Evolutionary conservation across 2,113 vertebrate genomes (phyloP).

Genomic region (Junco hyemalis): DNA sequence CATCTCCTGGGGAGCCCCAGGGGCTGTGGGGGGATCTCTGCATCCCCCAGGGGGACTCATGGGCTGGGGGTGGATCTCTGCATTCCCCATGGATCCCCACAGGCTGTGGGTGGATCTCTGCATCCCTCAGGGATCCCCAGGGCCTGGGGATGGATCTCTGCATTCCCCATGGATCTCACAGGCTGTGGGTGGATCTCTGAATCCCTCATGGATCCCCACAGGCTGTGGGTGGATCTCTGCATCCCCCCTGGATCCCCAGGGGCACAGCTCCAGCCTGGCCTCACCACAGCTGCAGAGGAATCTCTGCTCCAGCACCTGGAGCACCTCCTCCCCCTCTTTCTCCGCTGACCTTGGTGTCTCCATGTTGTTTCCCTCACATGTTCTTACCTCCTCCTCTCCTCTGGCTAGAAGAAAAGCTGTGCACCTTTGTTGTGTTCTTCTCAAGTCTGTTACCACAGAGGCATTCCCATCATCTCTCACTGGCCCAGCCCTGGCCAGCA

Average conservation of each 20-base stretch:
- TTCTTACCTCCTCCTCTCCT: not conserved
- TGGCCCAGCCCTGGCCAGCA: not conserved
- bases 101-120: not conserved
- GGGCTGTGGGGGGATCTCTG: too few species aligned
- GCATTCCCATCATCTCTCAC: fast-evolving
- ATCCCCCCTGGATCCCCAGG: not conserved
- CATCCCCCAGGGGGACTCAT: too few species aligned
- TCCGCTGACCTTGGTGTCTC: not conserved
- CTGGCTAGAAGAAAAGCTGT: not conserved
- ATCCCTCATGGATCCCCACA: fast-evolving
- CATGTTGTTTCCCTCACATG: not conserved
- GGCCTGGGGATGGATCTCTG: not conserved
- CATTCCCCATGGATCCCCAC: fast-evolving
- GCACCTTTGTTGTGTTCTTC: not conserved
- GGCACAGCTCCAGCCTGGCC: not conserved
- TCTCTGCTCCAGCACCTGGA: fast-evolving
- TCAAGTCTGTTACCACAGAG: not conserved
- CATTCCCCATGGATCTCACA: fast-evolving
- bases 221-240: not conserved
- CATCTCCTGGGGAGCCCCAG: fast-evolving
- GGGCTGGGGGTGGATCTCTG: too few species aligned
- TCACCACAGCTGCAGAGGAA: not conserved
- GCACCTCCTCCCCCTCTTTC: not conserved
- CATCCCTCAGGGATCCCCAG: fast-evolving
- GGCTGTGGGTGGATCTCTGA: not conserved